Conservation (phyloP, 64 coral and sea anemone genomes). For the Platygyra sinensis region DNA sequence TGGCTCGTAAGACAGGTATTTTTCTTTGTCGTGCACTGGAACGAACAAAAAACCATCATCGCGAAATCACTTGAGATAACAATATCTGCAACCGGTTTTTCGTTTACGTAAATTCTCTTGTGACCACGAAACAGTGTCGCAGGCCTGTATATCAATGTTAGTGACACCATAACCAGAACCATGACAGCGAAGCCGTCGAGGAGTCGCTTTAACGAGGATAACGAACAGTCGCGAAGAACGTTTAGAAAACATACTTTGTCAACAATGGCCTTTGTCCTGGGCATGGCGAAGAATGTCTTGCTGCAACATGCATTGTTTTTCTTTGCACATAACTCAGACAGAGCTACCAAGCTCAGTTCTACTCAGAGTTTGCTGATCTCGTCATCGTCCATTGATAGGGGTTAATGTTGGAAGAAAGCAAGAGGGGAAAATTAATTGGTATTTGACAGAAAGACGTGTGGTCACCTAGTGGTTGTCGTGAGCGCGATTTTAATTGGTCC, state of each 20-base stretch:
- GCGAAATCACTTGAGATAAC: slow-evolving; percentile 43
- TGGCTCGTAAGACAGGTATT: slow-evolving; percentile 79
- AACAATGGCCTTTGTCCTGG: background rate
- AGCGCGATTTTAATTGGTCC: background rate
- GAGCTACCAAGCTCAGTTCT: background rate
- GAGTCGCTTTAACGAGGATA: slow-evolving; percentile 61
- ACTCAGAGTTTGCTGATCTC: background rate
- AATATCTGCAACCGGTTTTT: background rate
- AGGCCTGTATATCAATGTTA: slow-evolving; percentile 66
- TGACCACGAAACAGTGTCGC: slow-evolving; percentile 54
- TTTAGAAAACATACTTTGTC: slow-evolving; percentile 5
- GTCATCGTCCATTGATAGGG: background rate
- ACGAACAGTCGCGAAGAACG: slow-evolving; percentile 9
- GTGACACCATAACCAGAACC: slow-evolving; percentile 57
- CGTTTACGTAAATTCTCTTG: background rate
- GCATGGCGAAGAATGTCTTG: background rate
- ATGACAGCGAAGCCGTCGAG: slow-evolving; percentile 57
- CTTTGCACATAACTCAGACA: background rate
- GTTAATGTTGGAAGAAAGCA: background rate
- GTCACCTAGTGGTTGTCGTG: background rate
- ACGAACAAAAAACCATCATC: slow-evolving; percentile 80
- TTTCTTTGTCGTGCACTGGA: slow-evolving; percentile 28
- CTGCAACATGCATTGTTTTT: slow-evolving; percentile 9
- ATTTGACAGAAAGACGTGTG: background rate
- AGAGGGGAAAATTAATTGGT: background rate